Evolutionary conservation across 1,140 invertebrate species (phyloP).

Genomic region (Aphidius gifuensis): DNA sequence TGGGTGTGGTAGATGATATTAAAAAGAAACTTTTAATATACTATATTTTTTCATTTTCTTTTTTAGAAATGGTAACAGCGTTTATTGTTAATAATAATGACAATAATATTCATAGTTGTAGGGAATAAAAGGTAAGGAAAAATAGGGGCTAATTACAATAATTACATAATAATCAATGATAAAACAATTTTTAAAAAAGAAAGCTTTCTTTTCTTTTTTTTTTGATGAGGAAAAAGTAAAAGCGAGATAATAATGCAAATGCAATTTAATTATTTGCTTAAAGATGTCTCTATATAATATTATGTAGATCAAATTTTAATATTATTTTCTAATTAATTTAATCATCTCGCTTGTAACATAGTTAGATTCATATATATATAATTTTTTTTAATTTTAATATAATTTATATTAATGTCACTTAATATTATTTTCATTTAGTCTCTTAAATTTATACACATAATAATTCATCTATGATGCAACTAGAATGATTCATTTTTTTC

Average conservation of each 20-base stretch:
- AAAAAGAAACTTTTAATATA: too few species aligned
- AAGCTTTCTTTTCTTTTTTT: slow-evolving; percentile 7
- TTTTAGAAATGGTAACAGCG: slow-evolving; percentile 56
- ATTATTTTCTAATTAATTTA: neutral
- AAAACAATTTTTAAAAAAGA: slow-evolving; percentile 26
- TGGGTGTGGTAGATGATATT: too few species aligned
- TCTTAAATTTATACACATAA: slow-evolving; percentile 6
- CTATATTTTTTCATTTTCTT: too few species aligned
- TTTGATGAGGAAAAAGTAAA: neutral
- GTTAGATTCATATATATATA: slow-evolving; percentile 20
- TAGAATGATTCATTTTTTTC: neutral
- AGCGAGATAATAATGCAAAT: slow-evolving; percentile 3
- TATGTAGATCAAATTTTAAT: neutral
- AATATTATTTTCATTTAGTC: slow-evolving; percentile 8
- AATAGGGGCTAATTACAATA: slow-evolving; percentile 50
- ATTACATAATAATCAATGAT: slow-evolving; percentile 50
- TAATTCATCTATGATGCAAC: neutral
- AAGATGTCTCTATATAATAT: too few species aligned
- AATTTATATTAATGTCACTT: slow-evolving; percentile 8
- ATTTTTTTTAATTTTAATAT: slow-evolving; percentile 11
- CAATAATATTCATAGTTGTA: slow-evolving; percentile 45
- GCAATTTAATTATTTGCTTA: neutral
- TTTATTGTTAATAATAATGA: slow-evolving; percentile 50
- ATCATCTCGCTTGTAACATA: slow-evolving; percentile 7
- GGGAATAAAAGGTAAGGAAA: slow-evolving; percentile 24